Conservation (phyloP, 1,140 invertebrate genomes). For the Holcopasites calliopsidis region DNA sequence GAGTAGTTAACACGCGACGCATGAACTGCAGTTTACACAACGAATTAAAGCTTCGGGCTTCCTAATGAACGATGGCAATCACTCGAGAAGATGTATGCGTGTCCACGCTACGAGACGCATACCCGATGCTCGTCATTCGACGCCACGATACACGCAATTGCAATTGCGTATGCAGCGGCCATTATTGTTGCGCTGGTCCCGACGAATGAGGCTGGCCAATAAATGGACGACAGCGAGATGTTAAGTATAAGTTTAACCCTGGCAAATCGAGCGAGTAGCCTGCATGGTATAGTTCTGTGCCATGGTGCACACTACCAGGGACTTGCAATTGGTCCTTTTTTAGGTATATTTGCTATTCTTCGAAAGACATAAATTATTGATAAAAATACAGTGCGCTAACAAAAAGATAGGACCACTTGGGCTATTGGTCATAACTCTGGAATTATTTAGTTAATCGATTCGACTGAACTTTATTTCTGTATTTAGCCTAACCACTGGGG, state of each 20-base stretch:
- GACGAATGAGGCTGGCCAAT: neutral
- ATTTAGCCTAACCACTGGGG: no score
- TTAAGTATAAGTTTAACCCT: constrained; percentile 46
- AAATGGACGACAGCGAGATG: constrained; percentile 22
- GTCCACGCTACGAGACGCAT: neutral
- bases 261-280: constrained; percentile 18
- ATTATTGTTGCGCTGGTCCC: constrained; percentile 28
- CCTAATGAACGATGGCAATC: constrained; percentile 34
- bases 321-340: neutral
- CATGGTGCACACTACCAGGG: neutral
- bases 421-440: no score
- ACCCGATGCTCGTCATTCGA: constrained; percentile 28
- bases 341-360: no score
- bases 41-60: constrained; percentile 21
- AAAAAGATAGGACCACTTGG: no score
- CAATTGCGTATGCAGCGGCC: constrained; percentile 30
- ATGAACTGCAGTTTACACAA: constrained; percentile 25
- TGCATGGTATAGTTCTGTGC: constrained; percentile 2
- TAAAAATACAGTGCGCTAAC: no score
- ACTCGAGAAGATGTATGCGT: neutral
- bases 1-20: neutral
- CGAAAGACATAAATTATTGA: constrained; percentile 1
- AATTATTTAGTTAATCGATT: no score
- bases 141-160: constrained; percentile 35
- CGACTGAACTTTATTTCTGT: no score